These are phyloP conservation scores for Vultur gryphus DNA, from an alignment of 2,797 vertebrate species.

Conservation along the genomic window DNA sequence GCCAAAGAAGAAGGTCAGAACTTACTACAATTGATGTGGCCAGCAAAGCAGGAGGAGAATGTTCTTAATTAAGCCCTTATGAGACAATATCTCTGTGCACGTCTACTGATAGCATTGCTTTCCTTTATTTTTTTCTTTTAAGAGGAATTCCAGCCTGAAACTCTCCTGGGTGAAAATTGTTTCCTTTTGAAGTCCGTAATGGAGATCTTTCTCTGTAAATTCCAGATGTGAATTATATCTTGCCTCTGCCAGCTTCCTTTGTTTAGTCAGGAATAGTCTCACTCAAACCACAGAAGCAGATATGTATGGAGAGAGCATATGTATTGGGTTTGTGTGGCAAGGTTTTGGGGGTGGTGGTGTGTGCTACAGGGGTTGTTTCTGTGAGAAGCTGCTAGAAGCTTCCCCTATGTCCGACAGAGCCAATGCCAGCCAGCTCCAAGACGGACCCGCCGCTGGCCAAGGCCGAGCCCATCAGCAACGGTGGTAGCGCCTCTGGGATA, in stretches of 20 bases:
- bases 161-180: not conserved
- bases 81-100: not conserved
- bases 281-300: not conserved
- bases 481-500: too few relatives aligned
- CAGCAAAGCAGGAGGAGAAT: not conserved
- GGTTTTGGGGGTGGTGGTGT: too few relatives aligned
- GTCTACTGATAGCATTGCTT: not conserved
- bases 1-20: constrained; percentile 2
- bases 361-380: too few relatives aligned
- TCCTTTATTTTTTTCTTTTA: not conserved
- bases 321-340: too few relatives aligned
- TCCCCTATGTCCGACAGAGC: too few relatives aligned
- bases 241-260: not conserved
- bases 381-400: too few relatives aligned
- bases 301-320: not conserved
- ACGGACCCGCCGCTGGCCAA: too few relatives aligned
- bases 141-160: not conserved
- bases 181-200: not conserved
- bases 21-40: not conserved
- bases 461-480: too few relatives aligned
- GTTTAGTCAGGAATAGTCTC: not conserved
- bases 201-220: not conserved
- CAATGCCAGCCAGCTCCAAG: too few relatives aligned
- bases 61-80: not conserved
- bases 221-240: not conserved